Conservation (phyloP, 2,113 vertebrate species). For the Amblyornis subalaris region DNA sequence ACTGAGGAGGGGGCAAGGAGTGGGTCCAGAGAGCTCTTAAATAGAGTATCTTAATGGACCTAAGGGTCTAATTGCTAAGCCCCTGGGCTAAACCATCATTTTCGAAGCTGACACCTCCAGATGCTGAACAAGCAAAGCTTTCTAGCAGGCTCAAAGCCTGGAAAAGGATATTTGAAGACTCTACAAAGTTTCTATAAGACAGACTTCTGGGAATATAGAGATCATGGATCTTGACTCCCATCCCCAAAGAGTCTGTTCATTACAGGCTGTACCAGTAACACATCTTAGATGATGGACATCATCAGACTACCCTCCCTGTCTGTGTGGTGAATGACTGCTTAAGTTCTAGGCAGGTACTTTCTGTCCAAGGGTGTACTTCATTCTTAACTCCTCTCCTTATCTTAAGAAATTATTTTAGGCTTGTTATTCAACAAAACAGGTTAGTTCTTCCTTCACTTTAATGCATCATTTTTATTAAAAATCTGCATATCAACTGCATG, state of each 20-base stretch:
- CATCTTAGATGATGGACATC: not conserved
- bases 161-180: not conserved
- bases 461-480: not conserved
- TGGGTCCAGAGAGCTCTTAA: not conserved
- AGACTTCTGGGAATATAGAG: not conserved
- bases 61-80: conserved; percentile 6
- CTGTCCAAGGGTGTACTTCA: not conserved
- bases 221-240: not conserved
- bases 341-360: not conserved
- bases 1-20: not conserved
- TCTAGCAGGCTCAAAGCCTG: not conserved
- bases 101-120: conserved; percentile 1
- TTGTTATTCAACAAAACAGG: not conserved
- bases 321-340: not conserved
- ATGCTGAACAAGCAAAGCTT: conserved; percentile 34
- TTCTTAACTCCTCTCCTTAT: not conserved
- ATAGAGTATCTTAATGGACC: conserved; percentile 5
- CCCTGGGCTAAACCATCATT: not conserved
- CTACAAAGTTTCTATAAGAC: not conserved
- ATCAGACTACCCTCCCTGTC: not conserved
- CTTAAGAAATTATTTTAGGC: not conserved
- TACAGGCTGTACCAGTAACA: not conserved
- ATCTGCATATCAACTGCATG: too few species aligned
- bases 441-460: not conserved
- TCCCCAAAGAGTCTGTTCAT: not conserved